These are phyloP conservation scores for Tiaroga cobitis DNA, from an alignment of 2,797 vertebrate genomes.

Conservation along the genomic window DNA sequence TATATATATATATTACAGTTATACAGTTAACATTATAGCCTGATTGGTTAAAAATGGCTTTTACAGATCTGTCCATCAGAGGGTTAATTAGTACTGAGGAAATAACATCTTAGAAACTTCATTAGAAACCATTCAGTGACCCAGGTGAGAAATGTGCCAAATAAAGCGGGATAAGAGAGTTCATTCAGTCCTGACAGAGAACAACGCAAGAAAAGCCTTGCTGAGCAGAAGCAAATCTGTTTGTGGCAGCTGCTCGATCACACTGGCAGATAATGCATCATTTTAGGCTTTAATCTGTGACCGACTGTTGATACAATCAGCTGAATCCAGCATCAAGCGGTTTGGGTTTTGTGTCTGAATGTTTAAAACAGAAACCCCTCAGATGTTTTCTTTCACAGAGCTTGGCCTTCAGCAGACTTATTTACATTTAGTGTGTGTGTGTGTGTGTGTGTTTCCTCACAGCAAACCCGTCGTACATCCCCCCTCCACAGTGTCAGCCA, in stretches of 20 bases:
- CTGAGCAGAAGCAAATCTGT: neutral
- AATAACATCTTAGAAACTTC: neutral
- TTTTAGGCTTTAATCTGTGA: conserved; percentile 10
- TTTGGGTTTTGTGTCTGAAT: neutral
- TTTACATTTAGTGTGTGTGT: conserved; percentile 1
- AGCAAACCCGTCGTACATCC: conserved; percentile 89
- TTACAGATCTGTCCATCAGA: neutral
- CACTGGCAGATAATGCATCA: neutral
- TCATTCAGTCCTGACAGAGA: neutral
- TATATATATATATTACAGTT: too few relatives aligned
- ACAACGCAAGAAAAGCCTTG: neutral
- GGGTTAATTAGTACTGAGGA: neutral
- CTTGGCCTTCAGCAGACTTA: conserved; percentile 18
- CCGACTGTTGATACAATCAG: neutral
- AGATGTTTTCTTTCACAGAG: conserved; percentile 3
- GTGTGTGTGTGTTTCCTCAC: conserved; percentile 55
- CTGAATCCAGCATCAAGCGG: neutral
- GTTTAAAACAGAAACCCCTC: conserved; percentile 4
- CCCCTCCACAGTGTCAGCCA: conserved; percentile 84
- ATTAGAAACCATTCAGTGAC: neutral
- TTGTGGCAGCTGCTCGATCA: neutral
- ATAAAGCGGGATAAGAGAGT: neutral
- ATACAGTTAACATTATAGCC: neutral
- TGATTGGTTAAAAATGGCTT: neutral
- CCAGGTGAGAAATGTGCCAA: neutral